phyloP scores from a whole-genome alignment of 2,797 vertebrate genomes.

The Margarornis squamiger region DNA sequence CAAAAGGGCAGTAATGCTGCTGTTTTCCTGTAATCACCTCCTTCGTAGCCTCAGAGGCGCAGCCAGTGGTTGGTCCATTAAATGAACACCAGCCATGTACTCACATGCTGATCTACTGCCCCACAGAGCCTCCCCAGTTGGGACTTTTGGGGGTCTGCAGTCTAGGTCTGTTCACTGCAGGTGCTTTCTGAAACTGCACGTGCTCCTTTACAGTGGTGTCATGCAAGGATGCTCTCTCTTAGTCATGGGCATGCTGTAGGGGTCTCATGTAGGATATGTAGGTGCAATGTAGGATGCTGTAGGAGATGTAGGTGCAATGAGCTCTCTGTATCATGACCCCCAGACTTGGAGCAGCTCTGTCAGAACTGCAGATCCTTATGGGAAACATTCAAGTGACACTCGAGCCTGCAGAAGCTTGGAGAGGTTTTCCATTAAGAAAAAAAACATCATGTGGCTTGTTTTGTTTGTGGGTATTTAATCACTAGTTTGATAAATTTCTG shows the following conservation, averaged over 20 bases:
- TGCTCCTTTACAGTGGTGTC: neutral
- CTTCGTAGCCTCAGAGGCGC: neutral
- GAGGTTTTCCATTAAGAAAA: neutral
- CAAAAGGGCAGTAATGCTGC: neutral
- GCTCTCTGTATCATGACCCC: neutral
- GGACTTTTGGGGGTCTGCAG: neutral
- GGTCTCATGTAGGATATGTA: neutral
- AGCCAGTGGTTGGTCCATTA: neutral
- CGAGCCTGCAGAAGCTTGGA: neutral
- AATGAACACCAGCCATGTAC: neutral
- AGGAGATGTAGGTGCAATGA: neutral
- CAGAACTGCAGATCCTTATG: neutral
- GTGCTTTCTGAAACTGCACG: neutral
- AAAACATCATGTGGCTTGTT: neutral
- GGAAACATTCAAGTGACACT: neutral
- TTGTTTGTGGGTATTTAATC: neutral
- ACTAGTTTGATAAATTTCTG: neutral
- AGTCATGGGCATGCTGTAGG: neutral
- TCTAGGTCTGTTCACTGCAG: neutral
- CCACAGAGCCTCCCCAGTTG: accelerated
- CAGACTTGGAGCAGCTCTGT: neutral
- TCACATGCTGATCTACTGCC: neutral
- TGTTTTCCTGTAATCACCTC: neutral
- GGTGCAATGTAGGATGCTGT: no score
- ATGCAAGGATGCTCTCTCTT: neutral